Base-by-base conservation (phyloP, 1,140 invertebrate genomes). In the Hycleus cichorii region DNA sequence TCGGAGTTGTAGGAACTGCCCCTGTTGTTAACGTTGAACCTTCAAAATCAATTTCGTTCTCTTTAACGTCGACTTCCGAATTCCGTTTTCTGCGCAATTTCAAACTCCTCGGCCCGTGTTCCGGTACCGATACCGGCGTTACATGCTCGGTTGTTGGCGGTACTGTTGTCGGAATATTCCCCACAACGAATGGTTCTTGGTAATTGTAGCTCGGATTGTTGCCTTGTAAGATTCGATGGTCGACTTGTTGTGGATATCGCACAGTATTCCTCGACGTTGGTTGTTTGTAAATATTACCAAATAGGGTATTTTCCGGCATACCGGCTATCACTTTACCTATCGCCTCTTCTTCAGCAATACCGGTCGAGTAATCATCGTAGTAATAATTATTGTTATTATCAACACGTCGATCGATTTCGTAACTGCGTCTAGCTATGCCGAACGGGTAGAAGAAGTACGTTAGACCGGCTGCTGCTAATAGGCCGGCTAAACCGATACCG, bases 371-470 rank as follows among this genome's bases (percentile, higher is more conserved):
- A 59, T 83, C 80, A 60, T 84, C 80, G 5, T 80, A 72, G 67
- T 85, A 83, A 63, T 85, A 82, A 61, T 80, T 82, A 56, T 81
- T 80, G 45, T 76, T 76, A 2, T 82, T 76, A 65, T 85, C 81
- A 66, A 81, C 80, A 69, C 78, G 80, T 60, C 80, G 75, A 51
- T 82, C 81, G 38, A 74, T 65, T 47, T 85, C 83, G 65, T 87
- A 85, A 26, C 82, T 86, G 62, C 86, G 76, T 51, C 86, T 73
- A 2, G 86, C 79, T 2, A 80, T 80, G 8, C 83, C 77, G 62
- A 88, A 88, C 6, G 87, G 87, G 74, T 86, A 88, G 9, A 89
- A 74, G 66, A 89, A 86, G 57, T 89, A 86, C 26, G 87, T 87
- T 32, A 90, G 70, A 10, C 87, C 87, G 9, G 84, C 82, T 39